A percentile compares a stretch with the other conserved stretches of the same genome.
Evolutionary conservation across 1,140 invertebrate genomes (phyloP).

Genomic region (Trypoxylus dichotomus): DNA sequence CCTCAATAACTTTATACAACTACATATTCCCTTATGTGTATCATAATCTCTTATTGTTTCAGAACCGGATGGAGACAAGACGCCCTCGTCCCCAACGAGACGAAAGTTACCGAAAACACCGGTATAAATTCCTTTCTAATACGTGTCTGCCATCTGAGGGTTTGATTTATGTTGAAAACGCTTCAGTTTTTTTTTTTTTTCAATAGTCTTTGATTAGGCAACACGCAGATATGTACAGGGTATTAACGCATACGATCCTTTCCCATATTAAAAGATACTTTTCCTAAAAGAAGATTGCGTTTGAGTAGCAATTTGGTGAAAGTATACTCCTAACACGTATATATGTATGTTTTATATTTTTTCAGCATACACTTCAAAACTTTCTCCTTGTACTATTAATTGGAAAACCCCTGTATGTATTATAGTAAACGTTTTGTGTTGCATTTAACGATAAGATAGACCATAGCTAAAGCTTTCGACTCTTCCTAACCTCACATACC

Average conservation of each 20-base stretch:
- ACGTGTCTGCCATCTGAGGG: background rate
- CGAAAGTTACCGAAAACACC: slow-evolving; percentile 92
- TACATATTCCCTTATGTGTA: no score
- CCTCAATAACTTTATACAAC: no score
- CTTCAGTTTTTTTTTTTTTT: background rate
- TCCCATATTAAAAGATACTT: background rate
- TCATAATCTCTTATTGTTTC: slow-evolving; percentile 53
- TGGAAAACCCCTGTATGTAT: background rate
- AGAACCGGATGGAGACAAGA: slow-evolving; percentile 78
- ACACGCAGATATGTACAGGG: background rate
- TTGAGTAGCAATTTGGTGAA: no score
- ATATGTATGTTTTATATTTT: no score
- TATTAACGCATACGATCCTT: background rate
- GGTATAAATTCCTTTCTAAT: slow-evolving; percentile 68
- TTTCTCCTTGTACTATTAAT: background rate
- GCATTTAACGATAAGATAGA: no score
- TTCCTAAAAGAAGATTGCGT: no score
- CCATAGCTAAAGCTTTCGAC: no score
- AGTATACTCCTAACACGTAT: no score
- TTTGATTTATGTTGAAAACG: slow-evolving; percentile 12
- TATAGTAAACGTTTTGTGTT: background rate
- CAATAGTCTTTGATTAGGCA: background rate
- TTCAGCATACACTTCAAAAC: background rate
- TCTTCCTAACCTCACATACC: no score
- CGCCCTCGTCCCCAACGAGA: slow-evolving; percentile 82